These are phyloP conservation scores for Tenrec ecaudatus DNA, from an alignment of 2,113 vertebrate genomes.

Conservation along the genomic window DNA sequence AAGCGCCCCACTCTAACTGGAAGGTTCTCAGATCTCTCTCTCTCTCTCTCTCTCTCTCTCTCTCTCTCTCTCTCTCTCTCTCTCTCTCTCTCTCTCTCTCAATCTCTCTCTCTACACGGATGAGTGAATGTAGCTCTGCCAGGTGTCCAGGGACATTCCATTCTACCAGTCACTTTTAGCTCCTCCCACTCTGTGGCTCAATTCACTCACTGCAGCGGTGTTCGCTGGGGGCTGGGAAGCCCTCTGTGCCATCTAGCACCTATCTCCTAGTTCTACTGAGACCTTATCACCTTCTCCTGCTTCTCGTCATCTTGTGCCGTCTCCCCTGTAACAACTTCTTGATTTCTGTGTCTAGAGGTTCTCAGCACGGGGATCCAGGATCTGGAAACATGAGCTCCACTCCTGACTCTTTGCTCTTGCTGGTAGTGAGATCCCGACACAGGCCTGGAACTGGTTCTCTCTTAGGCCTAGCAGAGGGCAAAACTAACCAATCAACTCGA, in stretches of 20 bases:
- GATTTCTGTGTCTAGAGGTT: background rate
- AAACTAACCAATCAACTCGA: background rate
- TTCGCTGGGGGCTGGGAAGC: background rate
- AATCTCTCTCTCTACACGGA: background rate
- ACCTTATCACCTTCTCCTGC: background rate
- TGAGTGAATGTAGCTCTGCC: background rate
- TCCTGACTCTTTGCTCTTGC: background rate
- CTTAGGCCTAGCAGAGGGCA: background rate
- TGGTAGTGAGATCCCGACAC: background rate
- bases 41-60: background rate
- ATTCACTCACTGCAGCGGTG: background rate
- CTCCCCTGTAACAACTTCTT: background rate
- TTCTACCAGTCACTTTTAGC: background rate
- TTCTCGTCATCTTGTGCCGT: background rate
- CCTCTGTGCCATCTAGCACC: background rate
- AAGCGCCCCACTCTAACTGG: background rate
- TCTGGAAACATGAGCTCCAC: background rate
- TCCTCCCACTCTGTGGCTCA: background rate
- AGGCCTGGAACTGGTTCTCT: background rate
- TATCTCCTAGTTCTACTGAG: background rate
- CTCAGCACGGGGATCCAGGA: background rate
- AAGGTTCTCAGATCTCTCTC: background rate
- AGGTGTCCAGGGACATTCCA: background rate
- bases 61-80: background rate
- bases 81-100: background rate